Conservation (phyloP, 1,140 invertebrate genomes). For the Cherax quadricarinatus region DNA sequence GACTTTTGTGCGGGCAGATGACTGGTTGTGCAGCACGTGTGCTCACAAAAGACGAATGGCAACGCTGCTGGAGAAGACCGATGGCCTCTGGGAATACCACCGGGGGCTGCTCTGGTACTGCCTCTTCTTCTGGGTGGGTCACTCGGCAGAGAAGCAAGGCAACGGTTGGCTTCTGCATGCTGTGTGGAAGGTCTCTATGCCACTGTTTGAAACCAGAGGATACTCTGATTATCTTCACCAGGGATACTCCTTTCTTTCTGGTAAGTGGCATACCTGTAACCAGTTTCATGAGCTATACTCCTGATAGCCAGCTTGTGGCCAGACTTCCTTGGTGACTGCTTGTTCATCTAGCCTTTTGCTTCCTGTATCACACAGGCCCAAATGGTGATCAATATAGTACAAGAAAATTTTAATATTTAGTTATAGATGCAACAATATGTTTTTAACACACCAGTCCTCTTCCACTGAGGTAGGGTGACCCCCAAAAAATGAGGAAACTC, state of each 20-base stretch:
- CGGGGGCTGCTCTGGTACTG: conserved; percentile 55
- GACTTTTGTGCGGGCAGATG: conserved; percentile 20
- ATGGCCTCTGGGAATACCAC: conserved; percentile 51
- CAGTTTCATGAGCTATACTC: too few species aligned
- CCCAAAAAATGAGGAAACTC: too few species aligned
- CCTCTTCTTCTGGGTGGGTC: conserved; percentile 48
- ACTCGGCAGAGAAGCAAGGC: conserved; percentile 40
- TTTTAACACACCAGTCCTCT: too few species aligned
- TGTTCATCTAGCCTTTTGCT: too few species aligned
- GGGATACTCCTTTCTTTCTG: conserved; percentile 54
- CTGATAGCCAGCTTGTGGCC: too few species aligned
- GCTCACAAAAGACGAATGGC: neutral
- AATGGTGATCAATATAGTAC: too few species aligned
- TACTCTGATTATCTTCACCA: conserved; percentile 41
- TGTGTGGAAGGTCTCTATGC: conserved; percentile 60
- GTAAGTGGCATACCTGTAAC: neutral
- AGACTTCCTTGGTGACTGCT: too few species aligned
- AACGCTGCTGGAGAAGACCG: neutral
- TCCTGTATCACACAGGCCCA: too few species aligned
- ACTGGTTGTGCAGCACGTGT: conserved; percentile 49
- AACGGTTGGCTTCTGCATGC: conserved; percentile 62
- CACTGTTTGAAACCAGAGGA: conserved; percentile 38
- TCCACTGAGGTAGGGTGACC: too few species aligned
- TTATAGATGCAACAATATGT: too few species aligned
- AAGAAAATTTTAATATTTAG: too few species aligned